Percentiles rank a stretch among this genome's conserved stretches.
These are phyloP conservation scores for Tinea pellionella DNA, from an alignment of 2,888 invertebrate species.

Conservation along the genomic window DNA sequence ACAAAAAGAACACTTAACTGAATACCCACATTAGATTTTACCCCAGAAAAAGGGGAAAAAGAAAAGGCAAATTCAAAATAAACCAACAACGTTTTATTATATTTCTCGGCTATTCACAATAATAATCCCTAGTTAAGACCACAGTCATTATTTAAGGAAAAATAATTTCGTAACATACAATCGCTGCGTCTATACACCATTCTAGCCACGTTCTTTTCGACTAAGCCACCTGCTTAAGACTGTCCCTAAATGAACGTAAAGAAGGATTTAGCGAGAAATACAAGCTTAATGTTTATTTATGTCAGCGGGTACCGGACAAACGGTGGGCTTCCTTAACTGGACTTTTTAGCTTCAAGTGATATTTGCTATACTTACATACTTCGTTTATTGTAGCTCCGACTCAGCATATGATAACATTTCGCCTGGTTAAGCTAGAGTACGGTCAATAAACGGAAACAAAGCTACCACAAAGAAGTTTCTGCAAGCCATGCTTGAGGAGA, in stretches of 20 bases:
- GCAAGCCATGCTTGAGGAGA: no score
- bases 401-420: no score
- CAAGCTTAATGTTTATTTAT: constrained; percentile 10
- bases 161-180: neutral
- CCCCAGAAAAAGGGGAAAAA: neutral
- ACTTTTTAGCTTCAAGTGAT: neutral
- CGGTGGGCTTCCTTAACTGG: neutral
- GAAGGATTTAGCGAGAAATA: constrained; percentile 11
- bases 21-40: no score
- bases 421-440: neutral
- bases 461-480: no score
- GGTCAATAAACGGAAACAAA: no score
- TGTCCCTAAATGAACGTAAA: constrained; percentile 11
- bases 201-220: constrained; percentile 7
- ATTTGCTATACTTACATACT: no score
- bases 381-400: no score
- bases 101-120: constrained; percentile 4
- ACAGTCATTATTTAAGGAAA: constrained; percentile 8
- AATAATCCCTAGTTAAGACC: neutral
- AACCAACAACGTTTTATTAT: neutral
- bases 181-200: neutral
- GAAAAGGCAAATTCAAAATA: neutral
- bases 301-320: constrained; percentile 1
- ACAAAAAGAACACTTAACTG: no score
- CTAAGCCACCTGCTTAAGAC: constrained; percentile 14